Base-by-base conservation (phyloP, 2,888 invertebrate genomes). In the Mechanitis messenoides region DNA sequence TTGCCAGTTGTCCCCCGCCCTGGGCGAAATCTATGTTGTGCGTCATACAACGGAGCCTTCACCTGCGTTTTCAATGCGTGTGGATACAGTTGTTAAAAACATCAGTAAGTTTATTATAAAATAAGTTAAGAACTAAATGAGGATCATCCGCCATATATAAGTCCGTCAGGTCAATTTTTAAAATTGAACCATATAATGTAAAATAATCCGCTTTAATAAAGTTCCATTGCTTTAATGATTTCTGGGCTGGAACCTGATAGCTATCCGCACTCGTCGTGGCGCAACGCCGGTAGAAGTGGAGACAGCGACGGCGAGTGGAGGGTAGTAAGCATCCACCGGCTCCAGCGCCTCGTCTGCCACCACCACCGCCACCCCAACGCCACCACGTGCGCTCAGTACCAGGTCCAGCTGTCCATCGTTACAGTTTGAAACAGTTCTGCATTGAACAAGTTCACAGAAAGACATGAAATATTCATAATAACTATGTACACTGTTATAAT, bases 391-490 rank as follows among this genome's bases (percentile, higher is more conserved):
- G 12, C 60, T 56, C 45, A 67, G 33, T 3, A 68, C 62, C 3
- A 67, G 33, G 45, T 69, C 67, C 38, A 68, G 59, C n/a, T 56
- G 57, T 4, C 69, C 56, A 56, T 60, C 33, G 12, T 47, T 62
- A 64, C 65, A 66, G 33, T 71, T 70, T n/a, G 35, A 20, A 28
- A 69, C 38, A 0, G 42, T 53, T 53, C 68, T 71, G 46, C 53
- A 60, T 57, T 71, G 69, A 57, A 56, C 42, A 35, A 35, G 35
- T 64, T 59, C 68, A 60, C 70, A 68, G 53, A 53, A 68, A 3
- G 64, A 53, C 33, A 65, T n/a, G 59, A 69, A 69, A 62, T 63
- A 70, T 59, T 66, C 61, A 62, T 57, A 68, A 59, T 68, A 66
- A 60, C 61, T 46, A 28, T n/a, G 20, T 9, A 66, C 53, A 54